Base-by-base conservation (phyloP, 2,888 invertebrate species). In the Agrenia bidenticulata region DNA sequence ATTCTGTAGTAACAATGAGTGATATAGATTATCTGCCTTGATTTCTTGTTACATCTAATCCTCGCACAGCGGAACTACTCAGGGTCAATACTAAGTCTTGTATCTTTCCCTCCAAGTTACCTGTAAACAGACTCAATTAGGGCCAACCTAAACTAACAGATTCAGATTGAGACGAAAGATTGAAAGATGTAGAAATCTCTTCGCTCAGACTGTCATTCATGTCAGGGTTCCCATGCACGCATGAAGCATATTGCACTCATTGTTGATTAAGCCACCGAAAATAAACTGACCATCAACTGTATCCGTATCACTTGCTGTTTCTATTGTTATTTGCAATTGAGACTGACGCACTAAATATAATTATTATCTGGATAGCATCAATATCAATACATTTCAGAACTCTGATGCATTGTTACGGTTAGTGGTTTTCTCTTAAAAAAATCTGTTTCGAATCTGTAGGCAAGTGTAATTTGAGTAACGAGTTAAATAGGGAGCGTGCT, bases 261-360 rank as follows among this genome's bases (percentile, higher is more conserved):
- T 58, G 58, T 58, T 54, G 15, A 54, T 54, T 54, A 32, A 27
- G 55, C 56, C 26, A 55, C 63, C 60, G 66, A 66, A 57, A 66
- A 57, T 57, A 57, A 59, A 65, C 51, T 68, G 66, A 63, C 66
- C 69, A 66, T 66, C 66, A 69, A 69, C 61, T 69, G 63, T 68
- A 69, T 69, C 69, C 51, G 60, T 63, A 63, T 63, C 63, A 63
- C 37, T 51, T 55, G 32, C 32, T 32, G 32, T 32, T 32, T 32
- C 32, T 32, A 32, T 32, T 32, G 32, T 32, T 32, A 32, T 4
- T 11, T 11, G 32, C 11, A 32, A 32, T 32, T 32, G 21, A 37
- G 55, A 55, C 26, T 55, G 17, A 15, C 55, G 19, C 13, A 41
- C 26, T 26, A 32, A 32, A 32, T 23, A 53, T 32, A 11, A 32